Conservation (phyloP, 1,140 invertebrate species). For the Andricus grossulariae region DNA sequence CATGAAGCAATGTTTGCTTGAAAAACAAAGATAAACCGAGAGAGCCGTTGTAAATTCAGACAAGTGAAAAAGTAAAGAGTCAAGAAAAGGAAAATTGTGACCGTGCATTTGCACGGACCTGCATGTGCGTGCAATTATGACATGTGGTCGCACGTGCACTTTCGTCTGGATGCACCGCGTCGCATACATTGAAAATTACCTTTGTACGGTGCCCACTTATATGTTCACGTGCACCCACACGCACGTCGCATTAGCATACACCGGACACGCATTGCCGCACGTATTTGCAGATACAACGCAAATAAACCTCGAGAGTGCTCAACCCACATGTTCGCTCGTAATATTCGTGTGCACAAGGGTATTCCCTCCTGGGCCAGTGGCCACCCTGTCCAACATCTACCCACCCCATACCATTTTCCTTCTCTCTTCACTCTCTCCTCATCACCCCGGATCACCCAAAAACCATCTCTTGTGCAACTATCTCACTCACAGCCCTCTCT, state of each 20-base stretch:
- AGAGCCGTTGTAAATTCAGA: neutral
- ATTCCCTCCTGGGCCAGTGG: neutral
- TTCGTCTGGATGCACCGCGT: slow-evolving; percentile 3
- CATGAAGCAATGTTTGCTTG: neutral
- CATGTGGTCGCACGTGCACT: slow-evolving; percentile 41
- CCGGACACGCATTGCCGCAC: slow-evolving; percentile 57
- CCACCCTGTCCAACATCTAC: neutral
- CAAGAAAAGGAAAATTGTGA: neutral
- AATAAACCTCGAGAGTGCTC: slow-evolving; percentile 55
- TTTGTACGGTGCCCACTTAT: neutral
- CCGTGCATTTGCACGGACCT: neutral
- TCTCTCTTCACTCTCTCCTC: no score
- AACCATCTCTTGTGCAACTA: no score
- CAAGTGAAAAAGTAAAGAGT: slow-evolving; percentile 14
- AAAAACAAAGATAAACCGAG: neutral
- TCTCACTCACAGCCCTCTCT: neutral
- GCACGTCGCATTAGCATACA: slow-evolving; percentile 57
- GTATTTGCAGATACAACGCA: slow-evolving; percentile 67
- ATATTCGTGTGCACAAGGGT: slow-evolving; percentile 45
- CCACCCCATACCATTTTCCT: no score
- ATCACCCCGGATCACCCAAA: no score
- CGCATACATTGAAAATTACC: slow-evolving; percentile 9
- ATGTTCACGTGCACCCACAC: slow-evolving; percentile 29
- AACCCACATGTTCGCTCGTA: slow-evolving; percentile 50
- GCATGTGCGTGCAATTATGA: slow-evolving; percentile 54